Conservation (phyloP, 2,113 vertebrate species). For the Alouatta palliata region DNA sequence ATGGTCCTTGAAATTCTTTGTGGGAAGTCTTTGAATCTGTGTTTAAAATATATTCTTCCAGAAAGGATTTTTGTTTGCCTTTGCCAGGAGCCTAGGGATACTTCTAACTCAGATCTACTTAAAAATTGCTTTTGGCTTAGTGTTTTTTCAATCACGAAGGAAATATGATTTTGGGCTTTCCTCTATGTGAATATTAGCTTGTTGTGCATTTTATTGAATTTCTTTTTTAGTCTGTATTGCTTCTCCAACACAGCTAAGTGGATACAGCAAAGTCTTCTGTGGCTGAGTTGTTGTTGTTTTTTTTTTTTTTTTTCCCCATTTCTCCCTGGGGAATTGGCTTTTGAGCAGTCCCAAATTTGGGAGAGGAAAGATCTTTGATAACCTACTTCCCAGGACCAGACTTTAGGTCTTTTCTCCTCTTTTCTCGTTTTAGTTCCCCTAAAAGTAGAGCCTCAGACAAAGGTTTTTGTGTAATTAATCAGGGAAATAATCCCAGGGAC, state of each 20-base stretch:
- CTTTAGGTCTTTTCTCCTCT: background rate
- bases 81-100: background rate
- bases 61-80: constrained; percentile 8
- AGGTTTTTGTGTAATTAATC: background rate
- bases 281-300: background rate
- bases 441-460: background rate
- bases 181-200: background rate
- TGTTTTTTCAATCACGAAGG: background rate
- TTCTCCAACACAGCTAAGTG: background rate
- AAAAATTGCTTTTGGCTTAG: background rate
- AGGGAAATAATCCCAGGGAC: background rate
- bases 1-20: constrained; percentile 9
- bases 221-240: background rate
- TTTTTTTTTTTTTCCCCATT: background rate
- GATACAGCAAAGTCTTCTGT: background rate
- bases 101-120: constrained; percentile 7
- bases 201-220: background rate
- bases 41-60: constrained; percentile 23
- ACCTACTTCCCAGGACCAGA: background rate
- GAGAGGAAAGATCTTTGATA: background rate
- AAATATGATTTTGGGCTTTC: background rate
- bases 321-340: background rate
- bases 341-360: background rate
- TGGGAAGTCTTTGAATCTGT: constrained; percentile 21
- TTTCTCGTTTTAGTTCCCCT: background rate